Evolutionary conservation across 2,113 vertebrate species (phyloP).

Genomic region (Glaucomys volans): DNA sequence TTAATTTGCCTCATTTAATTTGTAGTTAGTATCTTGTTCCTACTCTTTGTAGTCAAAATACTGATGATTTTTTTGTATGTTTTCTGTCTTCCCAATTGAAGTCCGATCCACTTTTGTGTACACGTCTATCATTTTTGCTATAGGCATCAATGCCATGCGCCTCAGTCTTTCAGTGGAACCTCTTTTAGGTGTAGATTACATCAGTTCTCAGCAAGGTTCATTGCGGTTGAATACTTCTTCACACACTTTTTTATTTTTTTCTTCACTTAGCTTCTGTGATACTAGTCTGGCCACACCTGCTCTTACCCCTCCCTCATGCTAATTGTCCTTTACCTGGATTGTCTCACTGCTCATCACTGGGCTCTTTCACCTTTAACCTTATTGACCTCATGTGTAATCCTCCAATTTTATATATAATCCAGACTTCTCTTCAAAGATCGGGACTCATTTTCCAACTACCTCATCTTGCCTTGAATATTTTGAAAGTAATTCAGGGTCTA

Average conservation of each 20-base stretch:
- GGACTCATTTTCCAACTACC: background rate
- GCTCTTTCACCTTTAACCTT: background rate
- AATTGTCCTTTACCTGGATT: background rate
- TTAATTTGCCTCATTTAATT: background rate
- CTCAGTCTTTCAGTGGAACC: background rate
- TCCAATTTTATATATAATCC: background rate
- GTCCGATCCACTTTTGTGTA: background rate
- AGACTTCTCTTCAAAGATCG: background rate
- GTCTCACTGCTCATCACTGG: background rate
- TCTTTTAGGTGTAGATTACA: background rate
- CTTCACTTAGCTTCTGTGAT: background rate
- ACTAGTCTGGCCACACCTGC: background rate
- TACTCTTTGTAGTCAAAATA: background rate
- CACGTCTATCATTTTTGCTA: rapidly evolving
- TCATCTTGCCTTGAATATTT: background rate
- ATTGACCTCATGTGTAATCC: background rate
- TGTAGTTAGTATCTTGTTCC: background rate
- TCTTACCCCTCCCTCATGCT: background rate
- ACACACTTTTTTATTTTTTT: background rate
- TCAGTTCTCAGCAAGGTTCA: background rate
- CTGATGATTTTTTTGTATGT: background rate
- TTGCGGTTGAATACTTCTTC: background rate
- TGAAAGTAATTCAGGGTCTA: background rate
- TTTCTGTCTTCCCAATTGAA: background rate
- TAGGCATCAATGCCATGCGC: background rate